phyloP scores from a whole-genome alignment of 23 tunicate species.

The Ascidia mentula region DNA sequence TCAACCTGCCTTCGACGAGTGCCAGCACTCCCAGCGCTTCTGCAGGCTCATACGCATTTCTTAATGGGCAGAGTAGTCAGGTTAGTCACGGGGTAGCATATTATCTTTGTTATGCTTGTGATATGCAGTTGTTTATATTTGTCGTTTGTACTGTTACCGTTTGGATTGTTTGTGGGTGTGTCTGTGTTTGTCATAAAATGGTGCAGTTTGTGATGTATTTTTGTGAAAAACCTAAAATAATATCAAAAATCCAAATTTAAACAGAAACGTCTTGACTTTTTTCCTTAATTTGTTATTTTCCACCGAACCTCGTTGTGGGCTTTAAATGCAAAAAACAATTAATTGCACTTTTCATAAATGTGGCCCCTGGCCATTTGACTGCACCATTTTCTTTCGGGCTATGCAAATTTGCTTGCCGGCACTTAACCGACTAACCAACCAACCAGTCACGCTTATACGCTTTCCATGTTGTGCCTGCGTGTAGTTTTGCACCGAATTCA shows the following conservation, averaged over 20 bases:
- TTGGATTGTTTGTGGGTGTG: neutral
- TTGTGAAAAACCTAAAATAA: neutral
- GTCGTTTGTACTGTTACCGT: neutral
- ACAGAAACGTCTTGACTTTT: neutral
- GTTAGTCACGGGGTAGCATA: too few species aligned
- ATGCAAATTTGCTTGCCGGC: neutral
- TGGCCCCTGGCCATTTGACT: neutral
- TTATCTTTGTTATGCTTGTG: neutral
- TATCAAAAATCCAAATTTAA: too few species aligned
- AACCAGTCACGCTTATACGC: constrained; percentile 6
- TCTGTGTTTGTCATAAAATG: neutral
- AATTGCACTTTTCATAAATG: neutral
- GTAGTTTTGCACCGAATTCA: constrained; percentile 6
- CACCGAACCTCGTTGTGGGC: too few species aligned
- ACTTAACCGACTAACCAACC: constrained; percentile 1
- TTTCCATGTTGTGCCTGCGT: constrained; percentile 9
- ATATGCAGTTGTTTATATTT: neutral
- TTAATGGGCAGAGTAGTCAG: constrained; percentile 77
- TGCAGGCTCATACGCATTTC: constrained; percentile 56
- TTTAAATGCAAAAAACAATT: neutral
- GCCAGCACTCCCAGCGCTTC: constrained; percentile 45
- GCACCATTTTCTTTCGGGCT: neutral
- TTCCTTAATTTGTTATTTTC: too few species aligned
- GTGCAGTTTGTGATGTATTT: neutral
- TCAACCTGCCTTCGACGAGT: constrained; percentile 32